Conservation (phyloP, 2,113 vertebrate genomes). For the Phalacrocorax carbo region DNA sequence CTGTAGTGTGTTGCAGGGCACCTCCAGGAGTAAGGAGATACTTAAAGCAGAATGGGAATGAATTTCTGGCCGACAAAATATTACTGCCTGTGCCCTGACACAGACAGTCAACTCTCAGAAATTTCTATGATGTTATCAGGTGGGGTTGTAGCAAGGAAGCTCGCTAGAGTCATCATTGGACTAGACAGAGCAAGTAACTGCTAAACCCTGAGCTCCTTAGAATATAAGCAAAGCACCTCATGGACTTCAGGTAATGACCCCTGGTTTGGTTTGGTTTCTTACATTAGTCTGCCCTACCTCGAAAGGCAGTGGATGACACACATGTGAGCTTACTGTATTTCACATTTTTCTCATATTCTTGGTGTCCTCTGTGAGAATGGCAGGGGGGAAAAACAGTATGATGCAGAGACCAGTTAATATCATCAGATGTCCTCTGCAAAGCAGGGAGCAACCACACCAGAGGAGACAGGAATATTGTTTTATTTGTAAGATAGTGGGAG, state of each 20-base stretch:
- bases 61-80: neutral
- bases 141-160: accelerated
- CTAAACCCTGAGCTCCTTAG: neutral
- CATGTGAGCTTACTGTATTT: accelerated
- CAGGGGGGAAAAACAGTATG: neutral
- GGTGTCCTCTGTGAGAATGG: neutral
- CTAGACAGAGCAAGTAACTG: neutral
- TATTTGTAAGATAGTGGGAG: neutral
- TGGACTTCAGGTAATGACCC: neutral
- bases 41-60: neutral
- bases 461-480: neutral
- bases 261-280: neutral
- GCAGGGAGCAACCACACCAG: neutral
- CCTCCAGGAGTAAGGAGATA: neutral
- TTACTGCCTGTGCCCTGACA: neutral
- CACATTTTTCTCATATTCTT: neutral
- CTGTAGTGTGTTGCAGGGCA: neutral
- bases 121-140: accelerated
- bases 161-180: neutral
- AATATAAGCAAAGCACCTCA: neutral
- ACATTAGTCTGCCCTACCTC: neutral
- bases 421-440: neutral
- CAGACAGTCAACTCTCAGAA: neutral
- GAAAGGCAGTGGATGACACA: neutral
- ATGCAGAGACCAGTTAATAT: neutral